phyloP scores from a whole-genome alignment of 2,888 invertebrate species.

The Desoria tigrina region DNA sequence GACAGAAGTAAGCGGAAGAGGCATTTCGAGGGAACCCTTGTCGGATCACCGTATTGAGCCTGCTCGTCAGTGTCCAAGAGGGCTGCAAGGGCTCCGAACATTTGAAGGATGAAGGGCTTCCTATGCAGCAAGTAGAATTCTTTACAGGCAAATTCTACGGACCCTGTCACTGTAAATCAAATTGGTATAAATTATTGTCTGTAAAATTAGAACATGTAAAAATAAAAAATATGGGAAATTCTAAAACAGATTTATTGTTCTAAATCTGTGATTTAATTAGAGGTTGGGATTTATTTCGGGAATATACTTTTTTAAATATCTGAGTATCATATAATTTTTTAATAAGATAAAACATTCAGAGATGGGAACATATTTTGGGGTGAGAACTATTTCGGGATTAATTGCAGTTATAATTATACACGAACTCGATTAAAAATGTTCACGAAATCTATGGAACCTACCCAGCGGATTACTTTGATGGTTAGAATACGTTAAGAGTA shows the following conservation, averaged over 20 bases:
- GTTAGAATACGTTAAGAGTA: constrained; percentile 93
- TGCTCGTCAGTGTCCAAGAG: constrained; percentile 89
- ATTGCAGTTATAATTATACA: too few species aligned
- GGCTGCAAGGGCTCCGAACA: constrained; percentile 98
- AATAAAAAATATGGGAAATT: not conserved
- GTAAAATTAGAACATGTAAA: too few species aligned
- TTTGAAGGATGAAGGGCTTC: constrained; percentile 96
- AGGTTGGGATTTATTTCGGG: too few species aligned
- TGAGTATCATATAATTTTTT: too few species aligned
- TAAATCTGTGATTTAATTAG: too few species aligned
- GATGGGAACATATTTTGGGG: too few species aligned
- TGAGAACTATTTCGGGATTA: too few species aligned
- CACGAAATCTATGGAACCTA: too few species aligned
- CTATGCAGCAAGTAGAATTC: constrained; percentile 97
- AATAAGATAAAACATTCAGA: too few species aligned
- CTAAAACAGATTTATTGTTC: not conserved
- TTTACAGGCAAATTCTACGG: constrained; percentile 96
- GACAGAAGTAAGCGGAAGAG: constrained; percentile 88
- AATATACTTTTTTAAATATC: too few species aligned
- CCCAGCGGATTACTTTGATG: constrained; percentile 83
- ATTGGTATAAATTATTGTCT: too few species aligned
- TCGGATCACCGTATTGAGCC: constrained; percentile 69
- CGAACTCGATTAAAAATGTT: too few species aligned
- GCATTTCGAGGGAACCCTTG: constrained; percentile 81
- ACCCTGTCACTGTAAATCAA: constrained; percentile 74